These are phyloP conservation scores for Bibio marci DNA, from an alignment of 2,888 invertebrate species.

Conservation along the genomic window DNA sequence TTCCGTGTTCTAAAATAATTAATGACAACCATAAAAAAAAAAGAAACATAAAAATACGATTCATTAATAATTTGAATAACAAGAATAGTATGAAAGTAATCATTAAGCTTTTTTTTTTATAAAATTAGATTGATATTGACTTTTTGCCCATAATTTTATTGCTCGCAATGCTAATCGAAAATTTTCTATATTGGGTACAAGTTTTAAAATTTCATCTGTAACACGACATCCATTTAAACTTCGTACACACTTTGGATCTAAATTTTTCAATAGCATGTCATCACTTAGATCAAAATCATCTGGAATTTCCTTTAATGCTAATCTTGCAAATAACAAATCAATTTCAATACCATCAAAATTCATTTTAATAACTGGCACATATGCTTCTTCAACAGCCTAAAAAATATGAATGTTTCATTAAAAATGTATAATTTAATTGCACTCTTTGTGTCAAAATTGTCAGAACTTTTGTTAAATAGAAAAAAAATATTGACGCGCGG, in stretches of 20 bases:
- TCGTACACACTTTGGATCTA: constrained; percentile 91
- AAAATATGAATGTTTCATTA: no score
- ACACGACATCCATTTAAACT: constrained; percentile 96
- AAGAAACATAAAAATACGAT: background rate
- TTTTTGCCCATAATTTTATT: constrained; percentile 97
- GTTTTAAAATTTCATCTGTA: constrained; percentile 90
- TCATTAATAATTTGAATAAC: background rate
- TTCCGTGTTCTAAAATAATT: constrained; percentile 58
- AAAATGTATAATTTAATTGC: no score
- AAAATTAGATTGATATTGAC: no score
- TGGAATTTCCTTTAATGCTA: constrained; percentile 90
- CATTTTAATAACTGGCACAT: constrained; percentile 98
- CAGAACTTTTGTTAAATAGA: no score
- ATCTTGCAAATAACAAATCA: constrained; percentile 90
- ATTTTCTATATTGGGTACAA: constrained; percentile 89
- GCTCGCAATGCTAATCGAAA: constrained; percentile 85
- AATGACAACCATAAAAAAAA: constrained; percentile 1
- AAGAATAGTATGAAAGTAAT: background rate
- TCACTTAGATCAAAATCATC: constrained; percentile 78
- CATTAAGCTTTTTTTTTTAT: no score
- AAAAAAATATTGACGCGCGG: no score
- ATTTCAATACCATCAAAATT: constrained; percentile 97
- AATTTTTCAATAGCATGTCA: constrained; percentile 78
- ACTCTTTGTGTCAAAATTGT: no score
- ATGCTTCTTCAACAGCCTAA: constrained; percentile 95